Base-by-base conservation (phyloP, 2,888 invertebrate genomes). In the Abscondita cerata region DNA sequence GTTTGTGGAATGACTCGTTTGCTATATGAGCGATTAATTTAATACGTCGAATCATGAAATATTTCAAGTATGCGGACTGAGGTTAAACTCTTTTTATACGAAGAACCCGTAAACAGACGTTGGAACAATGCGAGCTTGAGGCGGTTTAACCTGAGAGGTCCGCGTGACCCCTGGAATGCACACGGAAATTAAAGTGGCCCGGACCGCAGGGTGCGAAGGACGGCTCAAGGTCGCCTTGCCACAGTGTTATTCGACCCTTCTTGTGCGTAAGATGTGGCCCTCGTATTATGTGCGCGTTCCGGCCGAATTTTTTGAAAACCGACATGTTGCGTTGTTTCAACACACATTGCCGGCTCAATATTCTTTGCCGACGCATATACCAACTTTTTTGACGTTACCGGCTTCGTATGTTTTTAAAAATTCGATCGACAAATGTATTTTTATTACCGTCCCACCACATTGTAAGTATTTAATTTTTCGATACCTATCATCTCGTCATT, bases 141-240 rank as follows among this genome's bases (percentile, higher is more conserved):
- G 69, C 68, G 63, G 64, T 65, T 44, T 66, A 66, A 68, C 69
- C 65, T 63, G 64, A 55, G 57, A 53, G 53, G 57, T 48, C 50
- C 61, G 55, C 59, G 62, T 59, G 65, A 80, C 81, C 81, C 79
- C 73, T 72, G 77, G 78, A 78, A 78, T 79, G 59, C 73, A 72
- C 71, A 78, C 78, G 80, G 79, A 78, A 78, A 79, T 78, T 78
- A 77, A 73, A 74, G 75, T 75, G 73, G 70, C 70, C 73, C 69
- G 72, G 73, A 68, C 72, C 69, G 70, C 69, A 72, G 75, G 77
- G 76, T 76, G 75, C 75, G 78, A 79, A 80, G 78, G 79, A 78
- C 79, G 78, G 71, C 70, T 73, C 77, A 77, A 77, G 76, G 78
- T 77, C 76, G 76, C 68, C 67, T 59, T 59, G 64, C 59, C 60